Base-by-base conservation (phyloP, 2,888 invertebrate genomes). In the Hirtodrosophila confusa region DNA sequence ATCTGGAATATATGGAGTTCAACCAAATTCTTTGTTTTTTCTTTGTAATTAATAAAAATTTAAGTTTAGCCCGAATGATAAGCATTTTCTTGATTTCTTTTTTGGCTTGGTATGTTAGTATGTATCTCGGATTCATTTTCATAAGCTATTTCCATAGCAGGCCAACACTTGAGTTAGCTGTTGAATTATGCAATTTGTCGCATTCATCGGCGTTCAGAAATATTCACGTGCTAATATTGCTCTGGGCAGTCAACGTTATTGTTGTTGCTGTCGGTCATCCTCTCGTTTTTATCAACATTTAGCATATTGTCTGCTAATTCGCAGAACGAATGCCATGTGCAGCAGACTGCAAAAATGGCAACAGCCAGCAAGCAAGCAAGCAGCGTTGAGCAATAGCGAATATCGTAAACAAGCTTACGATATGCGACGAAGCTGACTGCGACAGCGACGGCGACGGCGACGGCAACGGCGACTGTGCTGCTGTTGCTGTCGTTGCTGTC, bases 121-220 rank as follows among this genome's bases (percentile, higher is more conserved):
- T 17, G 17, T 17, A n/a, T n/a, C n/a, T n/a, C n/a, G n/a, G n/a
- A n/a, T n/a, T n/a, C n/a, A n/a, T n/a, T n/a, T n/a, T n/a, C n/a
- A n/a, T n/a, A n/a, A n/a, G 17, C 17, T 17, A 17, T 17, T 27
- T 3, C 27, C 4, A 27, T 5, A 27, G 4, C 6, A 27, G 27
- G 6, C 4, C 2, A 27, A 27, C 4, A 5, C 3, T 27, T 27
- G 27, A 5, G 6, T 27, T 43, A 45, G 37, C 12, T 40, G 4
- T 17, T 77, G 51, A 58, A 74, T 74, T 66, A 78, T 80, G 62
- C 62, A 80, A 74, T 66, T 43, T 78, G 63, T 58, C 75, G 82
- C 69, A 77, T 44, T 54, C n/a, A 12, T 7, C 36, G 33, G 17
- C 17, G 17, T 35, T 23, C 12, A 36, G 37, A 29, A 10, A 23